These are phyloP conservation scores for Quadriops clusia DNA, from an alignment of 2,888 invertebrate species.

Conservation along the genomic window DNA sequence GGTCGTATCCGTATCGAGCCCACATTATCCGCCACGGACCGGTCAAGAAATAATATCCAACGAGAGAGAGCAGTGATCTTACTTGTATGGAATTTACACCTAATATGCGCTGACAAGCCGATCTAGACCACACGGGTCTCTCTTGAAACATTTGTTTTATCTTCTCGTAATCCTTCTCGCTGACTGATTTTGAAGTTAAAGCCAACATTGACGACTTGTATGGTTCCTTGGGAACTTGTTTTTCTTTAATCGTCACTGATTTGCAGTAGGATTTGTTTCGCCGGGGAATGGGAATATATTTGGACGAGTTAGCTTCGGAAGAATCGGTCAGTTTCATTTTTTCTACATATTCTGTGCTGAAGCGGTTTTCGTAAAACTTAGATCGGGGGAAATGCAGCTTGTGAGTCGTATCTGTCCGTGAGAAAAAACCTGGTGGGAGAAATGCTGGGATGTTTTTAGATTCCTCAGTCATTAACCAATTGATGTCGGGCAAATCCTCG, in stretches of 20 bases:
- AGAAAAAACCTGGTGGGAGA: constrained; percentile 67
- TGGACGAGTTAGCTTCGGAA: too few species aligned
- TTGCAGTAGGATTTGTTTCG: too few species aligned
- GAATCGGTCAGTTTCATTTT: too few species aligned
- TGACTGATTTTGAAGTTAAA: neutral
- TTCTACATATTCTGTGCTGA: constrained; percentile 18
- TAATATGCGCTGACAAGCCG: constrained; percentile 56
- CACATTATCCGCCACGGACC: constrained; percentile 93
- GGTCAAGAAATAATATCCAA: constrained; percentile 73
- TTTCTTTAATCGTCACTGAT: too few species aligned
- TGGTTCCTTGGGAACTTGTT: neutral
- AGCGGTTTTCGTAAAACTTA: constrained; percentile 19
- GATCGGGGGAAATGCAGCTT: constrained; percentile 23
- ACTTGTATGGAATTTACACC: constrained; percentile 49
- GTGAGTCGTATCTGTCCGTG: constrained; percentile 53
- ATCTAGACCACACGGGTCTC: constrained; percentile 82
- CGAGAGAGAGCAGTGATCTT: constrained; percentile 67
- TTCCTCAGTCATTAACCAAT: constrained; percentile 40
- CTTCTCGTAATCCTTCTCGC: too few species aligned
- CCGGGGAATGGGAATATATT: too few species aligned
- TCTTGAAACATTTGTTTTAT: constrained; percentile 81
- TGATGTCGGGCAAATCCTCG: constrained; percentile 35
- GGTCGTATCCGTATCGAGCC: constrained; percentile 86
- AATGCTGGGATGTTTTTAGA: constrained; percentile 43
- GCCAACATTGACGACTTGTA: neutral